Percentiles rank a stretch among this genome's conserved stretches.
These are phyloP conservation scores for Caenorhabditis imperialis DNA, from an alignment of 2,888 invertebrate species.

Conservation along the genomic window DNA sequence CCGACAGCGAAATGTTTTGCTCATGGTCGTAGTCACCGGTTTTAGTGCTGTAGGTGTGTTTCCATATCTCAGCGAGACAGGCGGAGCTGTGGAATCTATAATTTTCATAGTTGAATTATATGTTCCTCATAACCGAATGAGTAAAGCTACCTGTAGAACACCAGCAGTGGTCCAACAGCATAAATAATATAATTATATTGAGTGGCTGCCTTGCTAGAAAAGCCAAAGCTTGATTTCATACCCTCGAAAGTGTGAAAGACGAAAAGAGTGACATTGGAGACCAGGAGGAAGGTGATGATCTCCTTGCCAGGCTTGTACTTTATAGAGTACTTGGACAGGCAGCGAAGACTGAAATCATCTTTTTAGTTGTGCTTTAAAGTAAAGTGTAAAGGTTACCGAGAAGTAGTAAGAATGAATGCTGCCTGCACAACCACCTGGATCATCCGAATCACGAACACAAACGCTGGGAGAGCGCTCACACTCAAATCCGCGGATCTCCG, in stretches of 20 bases:
- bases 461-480: constrained; percentile 56
- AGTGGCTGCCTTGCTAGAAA: constrained; percentile 50
- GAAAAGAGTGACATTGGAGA: constrained; percentile 76
- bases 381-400: constrained; percentile 46
- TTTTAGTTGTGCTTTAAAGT: neutral
- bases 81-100: constrained; percentile 68
- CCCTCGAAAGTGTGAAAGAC: constrained; percentile 70
- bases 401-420: constrained; percentile 73
- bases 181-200: constrained; percentile 72
- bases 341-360: constrained; percentile 49
- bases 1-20: constrained; percentile 30
- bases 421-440: constrained; percentile 76
- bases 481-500: constrained; percentile 36
- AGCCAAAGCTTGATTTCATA: constrained; percentile 72
- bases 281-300: constrained; percentile 75
- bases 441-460: constrained; percentile 71
- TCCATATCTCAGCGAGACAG: constrained; percentile 71
- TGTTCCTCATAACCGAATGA: neutral
- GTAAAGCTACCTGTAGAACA: constrained; percentile 71
- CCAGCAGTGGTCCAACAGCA: constrained; percentile 74
- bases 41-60: constrained; percentile 65
- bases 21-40: constrained; percentile 43
- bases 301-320: constrained; percentile 75
- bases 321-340: constrained; percentile 55
- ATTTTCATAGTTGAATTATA: too few species aligned